Evolutionary conservation across 2,113 vertebrate genomes (phyloP).

Genomic region (Ctenomys sociabilis): DNA sequence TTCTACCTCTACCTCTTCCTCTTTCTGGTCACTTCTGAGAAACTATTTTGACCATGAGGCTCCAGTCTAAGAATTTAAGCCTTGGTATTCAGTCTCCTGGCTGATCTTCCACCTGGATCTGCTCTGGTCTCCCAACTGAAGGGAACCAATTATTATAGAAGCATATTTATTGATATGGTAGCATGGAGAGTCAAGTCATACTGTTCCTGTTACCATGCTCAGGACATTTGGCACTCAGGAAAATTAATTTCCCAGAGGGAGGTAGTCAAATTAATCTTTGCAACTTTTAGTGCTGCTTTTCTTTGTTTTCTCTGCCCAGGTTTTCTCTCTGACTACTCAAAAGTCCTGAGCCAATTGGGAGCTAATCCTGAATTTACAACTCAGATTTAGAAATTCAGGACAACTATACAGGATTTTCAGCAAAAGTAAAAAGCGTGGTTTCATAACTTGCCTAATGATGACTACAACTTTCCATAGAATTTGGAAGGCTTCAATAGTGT

Average conservation of each 20-base stretch:
- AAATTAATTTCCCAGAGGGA: neutral
- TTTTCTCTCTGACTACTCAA: neutral
- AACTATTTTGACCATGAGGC: conserved; percentile 5
- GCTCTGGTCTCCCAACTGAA: neutral
- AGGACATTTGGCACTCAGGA: conserved; percentile 12
- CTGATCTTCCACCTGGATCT: neutral
- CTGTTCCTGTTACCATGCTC: neutral
- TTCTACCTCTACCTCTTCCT: conserved; percentile 2
- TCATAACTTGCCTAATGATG: neutral
- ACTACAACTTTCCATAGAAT: neutral
- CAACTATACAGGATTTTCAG: neutral
- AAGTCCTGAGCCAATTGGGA: neutral
- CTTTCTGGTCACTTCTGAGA: conserved; percentile 15
- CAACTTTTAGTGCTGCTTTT: neutral
- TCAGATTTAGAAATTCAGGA: conserved; percentile 30
- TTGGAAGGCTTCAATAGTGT: neutral
- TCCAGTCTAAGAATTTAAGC: conserved; percentile 20
- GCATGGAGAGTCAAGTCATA: neutral
- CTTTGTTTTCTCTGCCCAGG: neutral
- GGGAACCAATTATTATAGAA: neutral
- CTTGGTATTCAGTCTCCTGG: neutral
- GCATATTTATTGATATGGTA: neutral
- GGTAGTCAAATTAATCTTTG: neutral
- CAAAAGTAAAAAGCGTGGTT: neutral
- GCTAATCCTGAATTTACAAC: conserved; percentile 10